Evolutionary conservation across 2,797 vertebrate species (phyloP).

Genomic region (Xiphophorus birchmanni): DNA sequence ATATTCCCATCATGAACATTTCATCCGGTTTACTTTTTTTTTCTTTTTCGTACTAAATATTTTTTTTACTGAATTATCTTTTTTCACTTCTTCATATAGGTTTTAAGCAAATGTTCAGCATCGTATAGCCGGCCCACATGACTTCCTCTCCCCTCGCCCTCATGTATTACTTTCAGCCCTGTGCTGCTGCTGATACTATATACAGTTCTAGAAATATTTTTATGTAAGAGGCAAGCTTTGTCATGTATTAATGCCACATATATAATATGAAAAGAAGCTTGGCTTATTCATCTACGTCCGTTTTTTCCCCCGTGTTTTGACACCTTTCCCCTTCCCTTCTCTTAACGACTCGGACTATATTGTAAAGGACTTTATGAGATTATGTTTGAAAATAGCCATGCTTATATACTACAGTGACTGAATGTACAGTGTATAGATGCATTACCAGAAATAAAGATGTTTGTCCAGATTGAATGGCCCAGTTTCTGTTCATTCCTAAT

Average conservation of each 20-base stretch:
- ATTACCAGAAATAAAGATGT: conserved; percentile 98
- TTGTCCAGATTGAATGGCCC: conserved; percentile 86
- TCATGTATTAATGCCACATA: conserved; percentile 95
- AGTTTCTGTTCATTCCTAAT: conserved; percentile 29
- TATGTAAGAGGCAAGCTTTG: conserved; percentile 93
- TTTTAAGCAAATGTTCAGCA: conserved; percentile 61
- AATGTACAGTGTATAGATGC: conserved; percentile 99
- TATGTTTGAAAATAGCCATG: conserved; percentile 93
- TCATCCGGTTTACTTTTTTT: conserved; percentile 59
- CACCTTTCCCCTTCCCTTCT: conserved; percentile 70
- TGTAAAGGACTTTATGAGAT: conserved; percentile 95
- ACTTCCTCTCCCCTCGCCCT: conserved; percentile 62
- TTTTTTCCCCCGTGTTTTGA: conserved; percentile 79
- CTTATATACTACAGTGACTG: conserved; percentile 96
- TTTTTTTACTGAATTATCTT: conserved; percentile 74
- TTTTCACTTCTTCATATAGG: conserved; percentile 80
- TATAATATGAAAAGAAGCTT: conserved; percentile 83
- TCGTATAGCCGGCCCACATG: conserved; percentile 34
- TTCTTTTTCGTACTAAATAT: conserved; percentile 72
- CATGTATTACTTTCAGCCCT: conserved; percentile 83
- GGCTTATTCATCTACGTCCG: conserved; percentile 88
- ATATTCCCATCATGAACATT: conserved; percentile 74
- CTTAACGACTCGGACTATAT: conserved; percentile 85
- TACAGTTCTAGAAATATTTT: conserved; percentile 95
- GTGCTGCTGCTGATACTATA: conserved; percentile 95